Conservation (phyloP, 2,113 vertebrate genomes). For the Amblyornis subalaris region DNA sequence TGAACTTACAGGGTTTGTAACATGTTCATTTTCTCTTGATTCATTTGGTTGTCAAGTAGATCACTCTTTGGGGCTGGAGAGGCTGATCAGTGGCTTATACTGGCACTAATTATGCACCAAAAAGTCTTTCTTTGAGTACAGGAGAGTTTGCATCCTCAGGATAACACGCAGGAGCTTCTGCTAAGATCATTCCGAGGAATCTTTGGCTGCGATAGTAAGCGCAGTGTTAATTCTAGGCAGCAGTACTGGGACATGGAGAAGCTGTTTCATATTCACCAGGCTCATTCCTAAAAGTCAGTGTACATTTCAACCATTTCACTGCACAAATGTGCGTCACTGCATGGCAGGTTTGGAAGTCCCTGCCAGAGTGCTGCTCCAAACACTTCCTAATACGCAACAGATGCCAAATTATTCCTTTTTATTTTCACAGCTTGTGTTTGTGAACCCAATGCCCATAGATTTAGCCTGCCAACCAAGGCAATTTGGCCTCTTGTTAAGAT, state of each 20-base stretch:
- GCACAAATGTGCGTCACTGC: constrained; percentile 6
- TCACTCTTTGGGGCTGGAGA: background rate
- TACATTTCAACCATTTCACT: constrained; percentile 1
- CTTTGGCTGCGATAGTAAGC: background rate
- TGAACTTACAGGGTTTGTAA: background rate
- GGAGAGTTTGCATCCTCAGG: background rate
- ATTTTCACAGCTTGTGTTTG: constrained; percentile 61
- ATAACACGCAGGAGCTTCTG: background rate
- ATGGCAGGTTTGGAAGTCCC: background rate
- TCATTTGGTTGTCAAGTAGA: background rate
- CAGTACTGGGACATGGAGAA: background rate
- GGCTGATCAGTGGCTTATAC: background rate
- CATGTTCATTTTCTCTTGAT: background rate
- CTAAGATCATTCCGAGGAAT: background rate
- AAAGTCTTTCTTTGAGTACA: background rate
- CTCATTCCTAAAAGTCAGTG: constrained; percentile 1
- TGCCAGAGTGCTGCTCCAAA: constrained; percentile 32
- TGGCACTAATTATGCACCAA: background rate
- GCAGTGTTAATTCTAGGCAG: background rate
- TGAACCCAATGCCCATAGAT: constrained; percentile 16
- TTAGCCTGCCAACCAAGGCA: constrained; percentile 37
- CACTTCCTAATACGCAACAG: constrained; percentile 28
- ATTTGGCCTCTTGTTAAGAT: constrained; percentile 38
- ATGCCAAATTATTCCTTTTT: constrained; percentile 56
- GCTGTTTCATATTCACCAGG: constrained; percentile 30